Base-by-base conservation (phyloP, 2,113 vertebrate genomes). In the Periophthalmodon schlosseri region DNA sequence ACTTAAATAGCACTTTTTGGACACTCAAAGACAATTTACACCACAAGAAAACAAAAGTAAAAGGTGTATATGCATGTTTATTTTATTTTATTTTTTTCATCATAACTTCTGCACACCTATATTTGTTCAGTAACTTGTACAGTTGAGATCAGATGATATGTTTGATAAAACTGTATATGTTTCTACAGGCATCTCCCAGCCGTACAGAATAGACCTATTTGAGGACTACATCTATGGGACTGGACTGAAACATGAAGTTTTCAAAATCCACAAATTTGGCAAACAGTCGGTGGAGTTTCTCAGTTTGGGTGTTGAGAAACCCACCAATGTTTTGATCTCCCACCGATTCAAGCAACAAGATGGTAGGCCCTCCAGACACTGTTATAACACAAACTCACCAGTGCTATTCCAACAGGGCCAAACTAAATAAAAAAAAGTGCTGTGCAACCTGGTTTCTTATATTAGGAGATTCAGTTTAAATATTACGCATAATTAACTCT, bases 221-320 rank as follows among this genome's bases (percentile, higher is more conserved):
- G 96, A 99, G 87, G 96, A 99, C 92, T 96, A 95, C 76, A 96
- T 99, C 76, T 99, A 98, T 83, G 98, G 98, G 89, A 97, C 96
- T 33, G 95, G 96, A 76, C 93, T 98, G 24, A 97, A 97, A 88
- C 96, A 94, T 9, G 95, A 97, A 68, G 93, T 95, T 33, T 99
- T 99, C 84, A 94, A 93, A 92, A 95, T 98, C 70, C 96, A 97
- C 86, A 99, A 99, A 85, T 98, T 93, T 88, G 97, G 96, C 72
- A 95, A 91, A 74, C 94, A 94, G 69, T 73, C 92, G 0, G 93
- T 95, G 74, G 96, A 99, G 46, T 93, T 95, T 68, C 87, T 98
- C 15, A 90, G 88, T 79, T 87, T 96, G 84, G 94, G 95, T 67
- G 82, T 96, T 81, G 96, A 96, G 79, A 98, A 98, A 91, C 94